Evolutionary conservation across 2,888 invertebrate genomes (phyloP).

Genomic region (Dioctria rufipes): DNA sequence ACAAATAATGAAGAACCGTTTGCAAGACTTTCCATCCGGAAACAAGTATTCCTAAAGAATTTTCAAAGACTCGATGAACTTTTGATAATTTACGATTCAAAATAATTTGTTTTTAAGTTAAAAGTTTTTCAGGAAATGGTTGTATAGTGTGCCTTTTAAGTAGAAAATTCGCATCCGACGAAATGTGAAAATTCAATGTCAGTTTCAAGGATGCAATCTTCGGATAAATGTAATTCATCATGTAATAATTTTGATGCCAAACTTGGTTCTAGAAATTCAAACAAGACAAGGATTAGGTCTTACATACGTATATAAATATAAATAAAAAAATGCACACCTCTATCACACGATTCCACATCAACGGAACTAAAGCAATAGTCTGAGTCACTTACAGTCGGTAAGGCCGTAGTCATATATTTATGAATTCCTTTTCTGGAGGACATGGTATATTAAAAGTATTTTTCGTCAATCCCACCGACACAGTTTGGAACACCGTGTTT

Average conservation of each 20-base stretch:
- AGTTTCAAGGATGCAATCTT: neutral
- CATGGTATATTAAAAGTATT: neutral
- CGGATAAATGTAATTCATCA: neutral
- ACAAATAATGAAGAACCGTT: too few species aligned
- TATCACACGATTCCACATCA: neutral
- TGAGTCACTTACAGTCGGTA: neutral
- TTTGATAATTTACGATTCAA: too few species aligned
- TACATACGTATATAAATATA: too few species aligned
- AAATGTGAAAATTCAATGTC: neutral
- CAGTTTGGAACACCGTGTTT: conserved; percentile 61
- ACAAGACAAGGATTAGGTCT: too few species aligned
- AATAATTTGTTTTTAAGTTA: too few species aligned
- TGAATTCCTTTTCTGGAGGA: conserved; percentile 59
- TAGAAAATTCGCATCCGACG: too few species aligned
- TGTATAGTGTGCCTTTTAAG: too few species aligned
- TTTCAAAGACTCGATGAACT: too few species aligned
- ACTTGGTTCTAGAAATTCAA: neutral
- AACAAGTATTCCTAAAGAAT: too few species aligned
- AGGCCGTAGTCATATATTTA: neutral
- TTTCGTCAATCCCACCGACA: conserved; percentile 57
- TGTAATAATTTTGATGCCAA: neutral
- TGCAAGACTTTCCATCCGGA: too few species aligned
- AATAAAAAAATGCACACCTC: too few species aligned
- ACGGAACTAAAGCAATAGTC: conserved; percentile 28
- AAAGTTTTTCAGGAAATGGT: too few species aligned